phyloP scores from a whole-genome alignment of 2,888 invertebrate genomes.

The Drosophila putrida region DNA sequence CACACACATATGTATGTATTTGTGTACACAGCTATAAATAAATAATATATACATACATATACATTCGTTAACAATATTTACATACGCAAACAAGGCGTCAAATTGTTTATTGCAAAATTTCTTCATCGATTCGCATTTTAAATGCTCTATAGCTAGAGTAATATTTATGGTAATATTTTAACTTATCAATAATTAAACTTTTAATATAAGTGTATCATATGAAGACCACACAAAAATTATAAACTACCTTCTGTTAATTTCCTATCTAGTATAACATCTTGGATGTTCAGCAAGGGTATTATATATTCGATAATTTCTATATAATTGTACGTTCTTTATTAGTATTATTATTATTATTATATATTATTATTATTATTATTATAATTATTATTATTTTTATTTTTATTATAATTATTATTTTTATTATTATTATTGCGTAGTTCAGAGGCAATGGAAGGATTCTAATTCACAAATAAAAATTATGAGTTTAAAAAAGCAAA shows the following conservation, averaged over 20 bases:
- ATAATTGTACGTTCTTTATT: background rate
- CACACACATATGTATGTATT: no score
- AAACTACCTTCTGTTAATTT: background rate
- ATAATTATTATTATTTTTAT: no score
- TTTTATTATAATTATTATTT: no score
- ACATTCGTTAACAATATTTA: slow-evolving; percentile 35
- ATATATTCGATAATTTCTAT: background rate
- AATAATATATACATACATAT: slow-evolving; percentile 16
- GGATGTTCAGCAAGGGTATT: background rate
- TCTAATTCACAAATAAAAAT: no score
- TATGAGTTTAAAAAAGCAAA: no score
- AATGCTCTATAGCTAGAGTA: slow-evolving; percentile 35
- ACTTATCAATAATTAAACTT: background rate
- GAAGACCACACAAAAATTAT: background rate
- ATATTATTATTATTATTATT: no score
- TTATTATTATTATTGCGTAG: no score
- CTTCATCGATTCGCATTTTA: slow-evolving; percentile 16
- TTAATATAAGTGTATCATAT: no score
- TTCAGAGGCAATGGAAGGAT: no score
- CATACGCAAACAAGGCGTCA: slow-evolving; percentile 44
- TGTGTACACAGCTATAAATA: slow-evolving; percentile 21
- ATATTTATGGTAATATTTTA: background rate
- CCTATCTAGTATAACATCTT: background rate
- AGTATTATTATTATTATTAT: no score
- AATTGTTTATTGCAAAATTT: slow-evolving; percentile 13